A percentile compares a stretch with the other conserved stretches of the same genome.
Evolutionary conservation across 2,113 vertebrate genomes (phyloP).

Genomic region (Merops nubicus): DNA sequence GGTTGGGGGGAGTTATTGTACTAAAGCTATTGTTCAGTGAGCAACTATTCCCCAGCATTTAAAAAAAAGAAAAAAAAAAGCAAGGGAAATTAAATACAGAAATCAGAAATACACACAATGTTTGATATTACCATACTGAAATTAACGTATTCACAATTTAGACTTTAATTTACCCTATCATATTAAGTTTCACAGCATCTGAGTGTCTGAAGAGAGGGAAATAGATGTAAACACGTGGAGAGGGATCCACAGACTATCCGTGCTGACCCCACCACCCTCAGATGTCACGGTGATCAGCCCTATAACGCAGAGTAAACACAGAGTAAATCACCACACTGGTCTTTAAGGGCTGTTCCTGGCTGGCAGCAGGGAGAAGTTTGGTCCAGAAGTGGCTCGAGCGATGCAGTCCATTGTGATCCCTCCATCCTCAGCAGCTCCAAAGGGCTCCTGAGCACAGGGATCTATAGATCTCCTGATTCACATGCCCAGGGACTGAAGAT

Average conservation of each 20-base stretch:
- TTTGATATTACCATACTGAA: conserved; percentile 54
- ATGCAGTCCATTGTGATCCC: not conserved
- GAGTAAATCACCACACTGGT: not conserved
- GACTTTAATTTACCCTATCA: not conserved
- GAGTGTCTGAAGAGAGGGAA: not conserved
- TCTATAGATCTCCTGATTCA: not conserved
- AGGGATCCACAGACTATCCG: not conserved
- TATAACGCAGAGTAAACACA: not conserved
- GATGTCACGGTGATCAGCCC: not conserved
- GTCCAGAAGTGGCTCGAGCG: not conserved
- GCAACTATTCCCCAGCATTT: conserved; percentile 13
- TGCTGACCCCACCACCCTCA: not conserved
- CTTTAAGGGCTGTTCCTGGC: not conserved
- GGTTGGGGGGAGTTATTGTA: conserved; percentile 10
- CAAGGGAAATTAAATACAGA: conserved; percentile 59
- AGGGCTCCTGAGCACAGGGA: not conserved
- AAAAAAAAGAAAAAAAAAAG: conserved; percentile 13
- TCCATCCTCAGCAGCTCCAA: not conserved
- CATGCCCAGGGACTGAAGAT: not conserved
- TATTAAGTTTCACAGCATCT: not conserved
- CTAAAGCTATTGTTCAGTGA: conserved; percentile 19
- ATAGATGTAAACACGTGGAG: not conserved
- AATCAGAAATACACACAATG: conserved; percentile 38
- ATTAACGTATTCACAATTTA: conserved; percentile 23
- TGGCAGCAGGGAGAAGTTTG: not conserved